phyloP scores from a whole-genome alignment of 2,888 invertebrate genomes.

The Eupithecia tripunctaria region DNA sequence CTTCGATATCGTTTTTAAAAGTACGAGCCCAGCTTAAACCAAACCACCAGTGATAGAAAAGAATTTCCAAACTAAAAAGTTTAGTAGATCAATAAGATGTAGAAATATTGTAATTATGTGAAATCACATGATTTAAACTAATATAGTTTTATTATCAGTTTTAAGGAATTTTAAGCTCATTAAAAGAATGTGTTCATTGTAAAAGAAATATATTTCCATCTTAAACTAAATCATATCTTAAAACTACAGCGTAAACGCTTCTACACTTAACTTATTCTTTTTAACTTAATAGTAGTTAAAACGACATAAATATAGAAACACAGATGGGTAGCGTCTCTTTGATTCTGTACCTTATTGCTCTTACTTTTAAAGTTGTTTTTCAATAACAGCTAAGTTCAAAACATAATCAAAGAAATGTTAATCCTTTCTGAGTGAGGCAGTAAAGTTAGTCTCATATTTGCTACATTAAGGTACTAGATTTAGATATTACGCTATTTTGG shows the following conservation, averaged over 20 bases:
- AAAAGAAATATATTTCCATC: constrained; percentile 66
- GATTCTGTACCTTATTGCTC: background rate
- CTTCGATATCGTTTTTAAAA: too few relatives aligned
- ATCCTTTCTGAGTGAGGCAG: constrained; percentile 37
- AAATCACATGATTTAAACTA: background rate
- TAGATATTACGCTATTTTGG: constrained; percentile 14
- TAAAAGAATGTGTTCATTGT: constrained; percentile 45
- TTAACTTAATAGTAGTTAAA: constrained; percentile 18
- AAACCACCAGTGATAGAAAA: too few relatives aligned
- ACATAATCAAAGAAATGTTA: constrained; percentile 9
- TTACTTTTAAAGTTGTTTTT: background rate
- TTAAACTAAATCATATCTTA: constrained; percentile 54
- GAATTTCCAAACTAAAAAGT: too few relatives aligned
- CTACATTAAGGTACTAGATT: constrained; percentile 46
- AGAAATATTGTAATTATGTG: background rate
- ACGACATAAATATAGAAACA: constrained; percentile 7
- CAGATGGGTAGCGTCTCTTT: constrained; percentile 21
- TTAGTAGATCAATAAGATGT: background rate
- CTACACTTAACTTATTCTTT: constrained; percentile 40
- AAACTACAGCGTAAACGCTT: constrained; percentile 44
- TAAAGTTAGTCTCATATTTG: constrained; percentile 54
- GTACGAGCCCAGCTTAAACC: too few relatives aligned
- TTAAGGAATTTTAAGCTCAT: constrained; percentile 8
- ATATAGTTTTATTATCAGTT: background rate
- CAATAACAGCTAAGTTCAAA: background rate